Evolutionary conservation across 2,888 invertebrate species (phyloP), one percentile per base, ranked within the genome.

Genomic region (Erebia ligea): DNA sequence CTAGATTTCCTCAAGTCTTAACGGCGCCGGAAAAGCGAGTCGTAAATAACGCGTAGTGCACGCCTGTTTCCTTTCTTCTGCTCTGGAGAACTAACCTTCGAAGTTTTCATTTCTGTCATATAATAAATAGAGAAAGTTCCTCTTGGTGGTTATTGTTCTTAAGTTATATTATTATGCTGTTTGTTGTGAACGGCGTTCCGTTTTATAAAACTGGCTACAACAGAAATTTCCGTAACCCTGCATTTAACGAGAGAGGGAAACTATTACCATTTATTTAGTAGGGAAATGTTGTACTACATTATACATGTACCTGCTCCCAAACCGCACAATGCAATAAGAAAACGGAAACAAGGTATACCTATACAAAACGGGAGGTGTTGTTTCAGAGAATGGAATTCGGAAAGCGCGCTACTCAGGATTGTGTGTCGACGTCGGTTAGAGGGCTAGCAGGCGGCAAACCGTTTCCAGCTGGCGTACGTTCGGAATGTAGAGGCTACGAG

Each of bases 1-100:
- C 83, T 88, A 81, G 80, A 82, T 88, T 88, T 88, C 86, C 85
- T 86, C 80, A 79, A 82, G 83, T 86, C 81, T 81, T 79, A 80
- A 77, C 76, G 74, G 82, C 81, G 80, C 87, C 89, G 90, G 90
- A 91, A 89, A 86, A 83, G 81, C 84, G 78, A 84, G 83, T 89
- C 90, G 89, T 91, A 91, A 92, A 91, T 91, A 91, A 89, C 76
- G 75, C 84, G 83, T 84, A 84, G 82, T 84, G 83, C 85, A 84
- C 86, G 85, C 83, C 80, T 82, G 84, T 85, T 88, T 89, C 88
- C 88, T 86, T 88, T 87, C 87, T 86, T 88, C 80, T 83, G 80
- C 83, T 82, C 80, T 79, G 79, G 81, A 79, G 81, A 81, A 76
- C 76, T 75, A 77, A 82, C 81, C 83, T 85, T 83, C 78, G 79